Evolutionary conservation across 2,888 invertebrate species (phyloP).

Genomic region (Hybos culiciformis): DNA sequence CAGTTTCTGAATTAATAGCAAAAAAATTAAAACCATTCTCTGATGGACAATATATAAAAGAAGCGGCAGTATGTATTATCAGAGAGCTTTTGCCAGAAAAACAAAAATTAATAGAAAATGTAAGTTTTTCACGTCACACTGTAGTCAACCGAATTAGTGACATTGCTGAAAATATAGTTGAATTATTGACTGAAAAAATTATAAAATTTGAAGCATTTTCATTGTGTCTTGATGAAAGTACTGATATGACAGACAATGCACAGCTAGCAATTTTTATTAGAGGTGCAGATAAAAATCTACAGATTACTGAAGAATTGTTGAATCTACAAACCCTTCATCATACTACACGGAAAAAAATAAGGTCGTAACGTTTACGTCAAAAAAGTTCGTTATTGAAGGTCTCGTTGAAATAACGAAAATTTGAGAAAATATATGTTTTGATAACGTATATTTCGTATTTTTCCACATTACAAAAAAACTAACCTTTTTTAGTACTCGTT

Average conservation of each 20-base stretch:
- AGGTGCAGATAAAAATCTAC: constrained; percentile 1
- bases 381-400: no score
- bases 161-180: neutral
- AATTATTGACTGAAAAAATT: neutral
- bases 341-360: no score
- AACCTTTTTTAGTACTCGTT: no score
- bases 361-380: no score
- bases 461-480: no score
- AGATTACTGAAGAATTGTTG: neutral
- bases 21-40: constrained; percentile 4
- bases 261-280: constrained; percentile 1
- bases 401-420: no score
- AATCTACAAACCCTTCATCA: neutral
- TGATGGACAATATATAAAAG: neutral
- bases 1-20: neutral
- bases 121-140: neutral
- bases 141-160: constrained; percentile 1
- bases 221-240: neutral
- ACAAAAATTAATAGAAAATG: neutral
- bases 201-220: neutral
- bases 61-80: neutral
- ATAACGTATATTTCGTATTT: no score
- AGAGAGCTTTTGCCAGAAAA: neutral
- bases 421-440: no score
- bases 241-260: constrained; percentile 1